These are phyloP conservation scores for Electrophaes corylata DNA, from an alignment of 2,888 invertebrate species.

Conservation along the genomic window DNA sequence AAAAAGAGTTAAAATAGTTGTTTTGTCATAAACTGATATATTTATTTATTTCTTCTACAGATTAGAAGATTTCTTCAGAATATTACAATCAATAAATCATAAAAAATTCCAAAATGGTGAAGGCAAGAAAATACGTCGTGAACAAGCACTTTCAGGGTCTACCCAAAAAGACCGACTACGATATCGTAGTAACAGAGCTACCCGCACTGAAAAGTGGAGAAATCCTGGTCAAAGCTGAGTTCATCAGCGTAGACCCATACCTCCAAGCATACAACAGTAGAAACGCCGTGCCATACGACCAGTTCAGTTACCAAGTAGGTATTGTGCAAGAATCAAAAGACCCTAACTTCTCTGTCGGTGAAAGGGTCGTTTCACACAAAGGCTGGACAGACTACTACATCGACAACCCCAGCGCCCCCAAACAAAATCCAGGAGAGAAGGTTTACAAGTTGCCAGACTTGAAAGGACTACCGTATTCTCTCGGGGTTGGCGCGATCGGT, in stretches of 20 bases:
- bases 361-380: conserved; percentile 82
- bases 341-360: conserved; percentile 84
- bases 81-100: not conserved
- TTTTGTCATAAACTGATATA: too few species aligned
- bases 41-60: conserved; percentile 10
- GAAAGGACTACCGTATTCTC: conserved; percentile 76
- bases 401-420: conserved; percentile 18
- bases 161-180: conserved; percentile 83
- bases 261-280: conserved; percentile 44
- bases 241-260: conserved; percentile 59
- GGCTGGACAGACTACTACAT: conserved; percentile 48
- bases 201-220: conserved; percentile 83
- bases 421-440: conserved; percentile 11
- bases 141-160: conserved; percentile 82
- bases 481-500: conserved; percentile 85
- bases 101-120: conserved; percentile 60
- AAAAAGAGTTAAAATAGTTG: too few species aligned
- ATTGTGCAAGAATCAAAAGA: conserved; percentile 85
- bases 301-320: conserved; percentile 55
- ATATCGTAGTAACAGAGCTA: conserved; percentile 84
- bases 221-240: conserved; percentile 53
- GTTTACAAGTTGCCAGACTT: conserved; percentile 79
- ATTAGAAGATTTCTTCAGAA: too few species aligned
- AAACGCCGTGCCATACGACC: conserved; percentile 52
- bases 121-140: conserved; percentile 83